Percentiles rank a stretch among this genome's conserved stretches.
Conservation (phyloP, 2,113 vertebrate species). For the Engystomops pustulosus region DNA sequence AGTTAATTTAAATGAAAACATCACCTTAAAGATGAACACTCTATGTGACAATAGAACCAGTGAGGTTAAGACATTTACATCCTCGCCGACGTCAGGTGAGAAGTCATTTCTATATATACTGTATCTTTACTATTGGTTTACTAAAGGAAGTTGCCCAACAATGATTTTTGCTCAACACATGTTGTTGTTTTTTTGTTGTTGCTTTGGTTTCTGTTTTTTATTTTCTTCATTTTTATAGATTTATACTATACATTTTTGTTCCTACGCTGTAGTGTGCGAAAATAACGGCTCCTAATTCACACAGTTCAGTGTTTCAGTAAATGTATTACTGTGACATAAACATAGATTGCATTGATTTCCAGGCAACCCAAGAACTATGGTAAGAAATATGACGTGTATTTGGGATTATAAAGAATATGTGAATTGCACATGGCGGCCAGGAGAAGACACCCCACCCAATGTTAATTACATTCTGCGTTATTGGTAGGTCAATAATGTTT, state of each 20-base stretch:
- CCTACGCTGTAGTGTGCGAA: too few species aligned
- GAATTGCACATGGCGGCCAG: slow-evolving; percentile 64
- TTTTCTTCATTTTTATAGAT: too few species aligned
- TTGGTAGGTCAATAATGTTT: slow-evolving; percentile 62
- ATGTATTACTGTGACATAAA: background rate
- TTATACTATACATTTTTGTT: too few species aligned
- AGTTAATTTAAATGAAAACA: slow-evolving; percentile 15
- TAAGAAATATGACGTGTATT: slow-evolving; percentile 63
- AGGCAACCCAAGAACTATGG: slow-evolving; percentile 66
- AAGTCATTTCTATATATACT: too few species aligned
- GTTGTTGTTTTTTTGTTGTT: too few species aligned
- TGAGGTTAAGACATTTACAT: background rate
- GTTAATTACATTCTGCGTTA: slow-evolving; percentile 65
- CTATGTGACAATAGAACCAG: background rate
- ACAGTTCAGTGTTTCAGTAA: too few species aligned
- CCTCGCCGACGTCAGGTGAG: background rate
- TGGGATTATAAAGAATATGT: slow-evolving; percentile 66
- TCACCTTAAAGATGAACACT: background rate
- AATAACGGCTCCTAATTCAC: too few species aligned
- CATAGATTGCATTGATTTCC: slow-evolving; percentile 39
- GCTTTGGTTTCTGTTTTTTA: too few species aligned
- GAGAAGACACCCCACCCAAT: slow-evolving; percentile 40
- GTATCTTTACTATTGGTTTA: too few species aligned
- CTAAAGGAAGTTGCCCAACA: too few species aligned
- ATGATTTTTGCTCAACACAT: too few species aligned